Evolutionary conservation across 2,888 invertebrate genomes (phyloP).

Genomic region (Bombylius major): DNA sequence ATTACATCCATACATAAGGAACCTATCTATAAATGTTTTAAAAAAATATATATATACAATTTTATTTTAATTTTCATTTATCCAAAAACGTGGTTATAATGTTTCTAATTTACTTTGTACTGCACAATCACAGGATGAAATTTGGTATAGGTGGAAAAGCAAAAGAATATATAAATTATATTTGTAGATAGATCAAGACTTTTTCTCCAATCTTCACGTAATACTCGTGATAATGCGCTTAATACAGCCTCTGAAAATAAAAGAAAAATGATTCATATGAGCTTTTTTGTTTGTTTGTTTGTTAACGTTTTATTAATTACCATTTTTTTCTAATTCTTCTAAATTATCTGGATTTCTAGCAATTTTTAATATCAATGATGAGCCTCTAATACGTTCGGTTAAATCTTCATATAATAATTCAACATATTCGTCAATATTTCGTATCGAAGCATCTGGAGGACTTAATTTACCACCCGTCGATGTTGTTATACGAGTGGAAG

Average conservation of each 20-base stretch:
- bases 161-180: constrained; percentile 93
- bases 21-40: constrained; percentile 53
- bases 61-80: too few species aligned
- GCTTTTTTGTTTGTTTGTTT: too few species aligned
- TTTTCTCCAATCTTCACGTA: constrained; percentile 95
- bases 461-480: constrained; percentile 30
- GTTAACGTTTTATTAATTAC: constrained; percentile 37
- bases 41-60: neutral
- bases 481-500: constrained; percentile 21
- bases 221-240: constrained; percentile 86
- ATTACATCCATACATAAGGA: constrained; percentile 94
- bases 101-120: constrained; percentile 58
- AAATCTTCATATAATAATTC: constrained; percentile 93
- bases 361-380: constrained; percentile 79
- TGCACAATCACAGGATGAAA: constrained; percentile 92
- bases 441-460: constrained; percentile 55
- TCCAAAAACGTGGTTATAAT: neutral
- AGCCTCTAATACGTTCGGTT: constrained; percentile 83
- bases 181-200: constrained; percentile 93
- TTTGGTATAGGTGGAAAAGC: constrained; percentile 89
- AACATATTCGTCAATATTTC: constrained; percentile 84
- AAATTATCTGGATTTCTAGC: constrained; percentile 91
- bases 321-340: constrained; percentile 84
- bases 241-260: constrained; percentile 68
- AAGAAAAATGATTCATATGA: constrained; percentile 4